Conservation (phyloP, 2,888 invertebrate species). For the Tetragonisca angustula region DNA sequence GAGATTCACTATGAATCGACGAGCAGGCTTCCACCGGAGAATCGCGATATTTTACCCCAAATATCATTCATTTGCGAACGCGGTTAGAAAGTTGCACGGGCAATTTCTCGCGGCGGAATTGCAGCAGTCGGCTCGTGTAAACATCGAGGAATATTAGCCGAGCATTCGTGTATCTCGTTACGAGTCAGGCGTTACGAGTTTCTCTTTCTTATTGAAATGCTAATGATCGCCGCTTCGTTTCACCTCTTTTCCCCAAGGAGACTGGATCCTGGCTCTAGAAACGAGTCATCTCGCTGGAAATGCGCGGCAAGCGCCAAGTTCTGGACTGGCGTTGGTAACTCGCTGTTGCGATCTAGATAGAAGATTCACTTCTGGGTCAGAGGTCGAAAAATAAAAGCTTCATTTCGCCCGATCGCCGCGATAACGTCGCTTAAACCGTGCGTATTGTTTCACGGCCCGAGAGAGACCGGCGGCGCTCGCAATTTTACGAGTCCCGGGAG, state of each 20-base stretch:
- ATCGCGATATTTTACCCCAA: constrained; percentile 35
- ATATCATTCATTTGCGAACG: constrained; percentile 46
- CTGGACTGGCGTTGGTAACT: too few species aligned
- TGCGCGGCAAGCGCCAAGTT: not conserved
- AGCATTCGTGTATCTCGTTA: constrained; percentile 18
- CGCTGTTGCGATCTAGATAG: not conserved
- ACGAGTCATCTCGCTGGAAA: not conserved
- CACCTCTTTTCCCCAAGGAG: constrained; percentile 1
- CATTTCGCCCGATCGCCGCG: not conserved
- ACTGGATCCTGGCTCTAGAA: not conserved
- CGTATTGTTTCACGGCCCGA: not conserved
- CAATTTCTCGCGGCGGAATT: constrained; percentile 47
- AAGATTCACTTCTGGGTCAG: not conserved
- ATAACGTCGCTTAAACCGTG: not conserved
- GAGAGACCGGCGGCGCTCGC: not conserved
- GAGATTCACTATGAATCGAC: not conserved
- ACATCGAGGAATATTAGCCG: constrained; percentile 22
- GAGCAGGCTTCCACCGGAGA: not conserved
- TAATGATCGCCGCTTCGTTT: constrained; percentile 49
- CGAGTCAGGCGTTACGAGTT: constrained; percentile 33
- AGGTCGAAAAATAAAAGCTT: not conserved
- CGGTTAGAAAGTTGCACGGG: not conserved
- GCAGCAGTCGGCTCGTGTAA: constrained; percentile 26
- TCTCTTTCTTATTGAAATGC: constrained; percentile 65
- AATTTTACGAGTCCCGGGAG: not conserved